Conservation (phyloP, 2,113 vertebrate species). For the Piprites chloris region DNA sequence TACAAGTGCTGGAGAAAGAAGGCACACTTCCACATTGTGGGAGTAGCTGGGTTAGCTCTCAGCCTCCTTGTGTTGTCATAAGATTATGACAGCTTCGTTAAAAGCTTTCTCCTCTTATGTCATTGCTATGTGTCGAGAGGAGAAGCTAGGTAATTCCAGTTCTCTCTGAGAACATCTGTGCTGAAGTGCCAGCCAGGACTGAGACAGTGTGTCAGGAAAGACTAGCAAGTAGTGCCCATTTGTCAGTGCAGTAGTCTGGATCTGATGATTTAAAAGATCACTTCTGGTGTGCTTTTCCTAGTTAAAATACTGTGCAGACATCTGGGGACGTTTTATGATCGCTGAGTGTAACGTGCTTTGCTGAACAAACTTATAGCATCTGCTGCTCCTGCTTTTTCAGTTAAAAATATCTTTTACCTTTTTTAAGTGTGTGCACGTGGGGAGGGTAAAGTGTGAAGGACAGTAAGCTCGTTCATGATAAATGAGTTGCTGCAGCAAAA, state of each 20-base stretch:
- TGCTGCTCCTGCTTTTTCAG: not conserved
- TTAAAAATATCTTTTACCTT: not conserved
- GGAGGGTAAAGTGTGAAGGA: slow-evolving; percentile 14
- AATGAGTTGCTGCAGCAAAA: slow-evolving; percentile 50
- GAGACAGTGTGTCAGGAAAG: not conserved
- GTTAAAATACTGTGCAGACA: not conserved
- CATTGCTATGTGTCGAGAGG: not conserved
- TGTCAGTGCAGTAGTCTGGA: not conserved
- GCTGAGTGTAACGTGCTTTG: not conserved
- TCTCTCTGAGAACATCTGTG: not conserved
- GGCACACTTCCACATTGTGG: accelerated
- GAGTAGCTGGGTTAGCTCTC: not conserved
- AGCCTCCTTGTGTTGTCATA: not conserved
- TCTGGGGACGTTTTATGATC: not conserved
- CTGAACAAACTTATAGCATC: not conserved
- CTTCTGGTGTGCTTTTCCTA: not conserved
- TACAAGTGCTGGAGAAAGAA: not conserved
- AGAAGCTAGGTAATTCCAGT: not conserved
- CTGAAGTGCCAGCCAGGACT: not conserved
- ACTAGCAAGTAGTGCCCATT: not conserved
- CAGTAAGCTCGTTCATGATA: slow-evolving; percentile 52
- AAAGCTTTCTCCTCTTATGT: not conserved
- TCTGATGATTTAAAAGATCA: not conserved
- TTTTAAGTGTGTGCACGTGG: not conserved
- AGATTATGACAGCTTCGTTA: slow-evolving; percentile 11